Conservation (phyloP, 2,888 invertebrate species). For the Eremobia ochroleuca region DNA sequence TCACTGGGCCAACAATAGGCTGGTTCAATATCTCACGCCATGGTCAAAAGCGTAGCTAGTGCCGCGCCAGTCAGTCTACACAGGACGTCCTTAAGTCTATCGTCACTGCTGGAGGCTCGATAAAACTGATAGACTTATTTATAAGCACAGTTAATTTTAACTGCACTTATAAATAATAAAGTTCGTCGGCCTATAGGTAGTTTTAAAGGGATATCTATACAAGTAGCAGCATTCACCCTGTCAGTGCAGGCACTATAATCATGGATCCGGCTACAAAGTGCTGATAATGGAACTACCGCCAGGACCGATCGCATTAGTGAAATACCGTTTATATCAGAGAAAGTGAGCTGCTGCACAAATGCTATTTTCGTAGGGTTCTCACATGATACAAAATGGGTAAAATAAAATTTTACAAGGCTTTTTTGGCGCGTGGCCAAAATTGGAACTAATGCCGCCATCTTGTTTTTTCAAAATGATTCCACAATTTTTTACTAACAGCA, state of each 20-base stretch:
- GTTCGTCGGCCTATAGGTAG: background rate
- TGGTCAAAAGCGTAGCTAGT: background rate
- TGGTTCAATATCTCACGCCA: background rate
- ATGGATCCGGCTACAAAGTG: conserved; percentile 50
- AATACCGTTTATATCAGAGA: conserved; percentile 60
- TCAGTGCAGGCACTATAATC: conserved; percentile 41
- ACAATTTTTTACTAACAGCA: background rate
- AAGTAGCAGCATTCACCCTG: conserved; percentile 29
- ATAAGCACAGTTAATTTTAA: background rate
- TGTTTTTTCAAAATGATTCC: background rate
- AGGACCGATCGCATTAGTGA: conserved; percentile 56
- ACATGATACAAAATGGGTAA: background rate
- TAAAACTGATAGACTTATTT: background rate
- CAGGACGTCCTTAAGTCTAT: no score
- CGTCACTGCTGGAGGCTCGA: background rate
- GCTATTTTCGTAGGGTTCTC: conserved; percentile 33
- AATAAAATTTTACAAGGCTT: background rate
- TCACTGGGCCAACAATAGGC: no score
- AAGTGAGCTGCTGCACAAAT: conserved; percentile 42
- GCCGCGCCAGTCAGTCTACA: no score
- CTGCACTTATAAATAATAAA: conserved; percentile 2
- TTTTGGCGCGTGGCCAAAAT: background rate
- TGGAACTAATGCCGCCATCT: background rate
- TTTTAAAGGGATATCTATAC: conserved; percentile 19
- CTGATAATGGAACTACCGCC: conserved; percentile 50